Percentiles rank a stretch among this genome's conserved stretches.
Conservation (phyloP, 2,113 vertebrate species). For the Dipodomys spectabilis region DNA sequence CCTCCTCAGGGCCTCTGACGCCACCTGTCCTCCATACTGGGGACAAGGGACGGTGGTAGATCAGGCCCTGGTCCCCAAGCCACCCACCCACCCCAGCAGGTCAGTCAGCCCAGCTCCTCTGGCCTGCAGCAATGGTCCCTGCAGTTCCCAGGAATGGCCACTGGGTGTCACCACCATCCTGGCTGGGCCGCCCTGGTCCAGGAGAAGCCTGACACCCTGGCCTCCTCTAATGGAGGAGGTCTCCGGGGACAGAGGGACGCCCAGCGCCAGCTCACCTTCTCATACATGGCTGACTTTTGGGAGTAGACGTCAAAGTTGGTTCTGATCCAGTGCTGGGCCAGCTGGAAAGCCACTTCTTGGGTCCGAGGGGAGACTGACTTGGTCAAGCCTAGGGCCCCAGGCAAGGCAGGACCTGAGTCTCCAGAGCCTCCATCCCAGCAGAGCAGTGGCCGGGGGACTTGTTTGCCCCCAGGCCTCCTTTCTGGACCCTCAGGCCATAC, state of each 20-base stretch:
- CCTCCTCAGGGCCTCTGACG: no score
- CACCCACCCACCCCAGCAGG: not conserved
- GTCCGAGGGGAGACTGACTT: conserved; percentile 79
- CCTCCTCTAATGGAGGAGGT: no score
- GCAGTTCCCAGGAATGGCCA: conserved; percentile 16
- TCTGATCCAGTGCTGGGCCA: conserved; percentile 89
- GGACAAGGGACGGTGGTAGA: not conserved
- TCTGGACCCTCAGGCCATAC: no score
- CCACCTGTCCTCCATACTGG: conserved; percentile 83
- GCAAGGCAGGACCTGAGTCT: not conserved
- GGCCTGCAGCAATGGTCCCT: not conserved
- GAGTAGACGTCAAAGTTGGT: conserved; percentile 87
- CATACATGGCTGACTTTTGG: conserved; percentile 87
- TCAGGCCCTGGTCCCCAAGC: not conserved
- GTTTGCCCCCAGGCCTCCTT: not conserved
- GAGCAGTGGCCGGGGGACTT: not conserved
- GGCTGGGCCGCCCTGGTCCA: not conserved
- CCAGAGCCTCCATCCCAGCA: not conserved
- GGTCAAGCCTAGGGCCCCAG: conserved; percentile 84
- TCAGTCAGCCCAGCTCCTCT: not conserved
- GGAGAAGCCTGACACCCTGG: not conserved
- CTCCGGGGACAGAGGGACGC: not conserved
- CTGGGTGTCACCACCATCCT: conserved; percentile 14
- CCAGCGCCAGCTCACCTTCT: conserved; percentile 85
- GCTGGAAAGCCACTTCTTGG: conserved; percentile 83